These are phyloP conservation scores for Ectemnius cavifrons DNA, from an alignment of 2,888 invertebrate species.

Conservation along the genomic window DNA sequence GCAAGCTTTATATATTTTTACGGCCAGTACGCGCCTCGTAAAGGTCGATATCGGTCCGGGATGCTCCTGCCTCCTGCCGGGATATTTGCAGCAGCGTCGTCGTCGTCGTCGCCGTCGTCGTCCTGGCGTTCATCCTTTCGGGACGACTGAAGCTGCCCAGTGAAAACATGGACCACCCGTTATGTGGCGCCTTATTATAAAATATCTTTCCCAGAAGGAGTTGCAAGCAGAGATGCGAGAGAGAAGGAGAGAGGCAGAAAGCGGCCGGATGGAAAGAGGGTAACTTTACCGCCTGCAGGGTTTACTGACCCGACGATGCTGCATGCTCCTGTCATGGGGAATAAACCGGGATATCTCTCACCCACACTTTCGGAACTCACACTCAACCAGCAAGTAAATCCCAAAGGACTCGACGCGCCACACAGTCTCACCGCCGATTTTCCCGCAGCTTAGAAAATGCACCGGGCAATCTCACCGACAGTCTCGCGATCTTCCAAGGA, in stretches of 20 bases:
- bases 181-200: slow-evolving; percentile 44
- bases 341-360: neutral
- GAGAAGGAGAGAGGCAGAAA: neutral
- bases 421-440: too few relatives aligned
- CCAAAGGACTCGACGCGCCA: too few relatives aligned
- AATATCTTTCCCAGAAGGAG: slow-evolving; percentile 53
- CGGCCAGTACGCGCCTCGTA: neutral
- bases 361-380: neutral
- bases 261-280: neutral
- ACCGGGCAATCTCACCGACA: too few relatives aligned
- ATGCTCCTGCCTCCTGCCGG: too few relatives aligned
- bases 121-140: neutral
- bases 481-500: too few relatives aligned
- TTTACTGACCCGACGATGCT: slow-evolving; percentile 5
- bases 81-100: neutral
- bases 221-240: slow-evolving; percentile 9
- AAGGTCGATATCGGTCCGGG: slow-evolving; percentile 1
- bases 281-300: neutral
- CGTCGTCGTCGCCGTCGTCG: neutral
- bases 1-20: slow-evolving; percentile 2
- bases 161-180: slow-evolving; percentile 42
- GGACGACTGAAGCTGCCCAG: neutral
- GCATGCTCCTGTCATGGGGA: neutral
- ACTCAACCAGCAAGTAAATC: neutral
- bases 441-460: too few relatives aligned